Base-by-base conservation (phyloP, 2,113 vertebrate species). In the Spizaetus ornatus region DNA sequence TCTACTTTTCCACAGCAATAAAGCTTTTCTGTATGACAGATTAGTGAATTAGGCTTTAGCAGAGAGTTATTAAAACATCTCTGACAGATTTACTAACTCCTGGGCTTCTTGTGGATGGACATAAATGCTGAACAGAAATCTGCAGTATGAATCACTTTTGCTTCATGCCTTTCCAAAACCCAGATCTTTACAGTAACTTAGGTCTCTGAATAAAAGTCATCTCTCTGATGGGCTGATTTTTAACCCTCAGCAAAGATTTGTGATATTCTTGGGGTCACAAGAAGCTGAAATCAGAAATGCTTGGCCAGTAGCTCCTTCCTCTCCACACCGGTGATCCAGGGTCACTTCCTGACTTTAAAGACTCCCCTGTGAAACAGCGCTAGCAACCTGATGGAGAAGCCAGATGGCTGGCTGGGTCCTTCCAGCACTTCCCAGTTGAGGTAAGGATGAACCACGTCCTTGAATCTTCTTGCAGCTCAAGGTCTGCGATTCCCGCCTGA, bases 11-110 rank as follows among this genome's bases (percentile, higher is more conserved):
- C 93, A 80, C 62, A 96, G 90, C 89, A 85, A 91, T 95, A 95
- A 80, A 43, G 52, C 82, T 94, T 85, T 97, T 86, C 88, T 71
- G 55, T 93, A 86, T 96, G 96, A 90, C 96, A 97, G 95, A 92
- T 97, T 94, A 97, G 88, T 94, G 94, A 97, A 92, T 92, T 87
- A 94, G 76, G 79, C 83, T 97, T 98, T 93, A 95, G 48, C 90
- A 88, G 88, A 76, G 56, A 76, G 70, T 94, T 97, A 94, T 93
- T 97, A 97, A 97, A 96, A 94, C 70, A 80, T 32, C 71, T 97
- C 84, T 89, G 97, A 91, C 86, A 96, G 96, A 96, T 97, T 97
- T 97, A 97, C 91, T 96, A 52, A 92, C 62, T 84, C 58, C 92
- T 82, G 53, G 58, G 29, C 47, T 92, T 91, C 95, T 83, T 69